Evolutionary conservation across 2,797 vertebrate species (phyloP).

Genomic region (Pipistrellus nathusii): DNA sequence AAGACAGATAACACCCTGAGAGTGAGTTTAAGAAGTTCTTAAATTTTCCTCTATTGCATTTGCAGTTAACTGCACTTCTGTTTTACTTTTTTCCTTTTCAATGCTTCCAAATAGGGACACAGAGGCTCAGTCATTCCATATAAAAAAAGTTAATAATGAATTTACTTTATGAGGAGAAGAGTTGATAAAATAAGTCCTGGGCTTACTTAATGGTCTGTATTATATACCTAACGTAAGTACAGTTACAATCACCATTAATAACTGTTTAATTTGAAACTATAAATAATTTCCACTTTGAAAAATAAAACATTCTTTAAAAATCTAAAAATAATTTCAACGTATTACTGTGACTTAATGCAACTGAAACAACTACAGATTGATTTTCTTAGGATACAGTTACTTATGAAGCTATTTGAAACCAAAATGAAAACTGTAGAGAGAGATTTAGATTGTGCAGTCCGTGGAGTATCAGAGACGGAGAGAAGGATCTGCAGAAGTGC

Average conservation of each 20-base stretch:
- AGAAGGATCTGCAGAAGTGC: not conserved
- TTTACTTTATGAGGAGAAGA: slow-evolving; percentile 3
- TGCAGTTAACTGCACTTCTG: not conserved
- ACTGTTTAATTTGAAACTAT: slow-evolving; percentile 40
- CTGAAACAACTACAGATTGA: not conserved
- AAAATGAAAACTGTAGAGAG: slow-evolving; percentile 52
- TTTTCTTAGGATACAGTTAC: not conserved
- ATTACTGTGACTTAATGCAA: not conserved
- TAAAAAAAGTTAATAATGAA: slow-evolving; percentile 37
- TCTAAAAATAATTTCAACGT: slow-evolving; percentile 23
- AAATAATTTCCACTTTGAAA: slow-evolving; percentile 44
- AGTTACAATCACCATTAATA: not conserved
- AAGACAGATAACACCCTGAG: not conserved
- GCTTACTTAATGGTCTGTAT: slow-evolving; percentile 5
- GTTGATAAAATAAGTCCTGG: not conserved
- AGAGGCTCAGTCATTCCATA: not conserved
- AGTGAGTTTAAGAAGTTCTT: not conserved
- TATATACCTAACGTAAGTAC: not conserved
- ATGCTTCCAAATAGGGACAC: slow-evolving; percentile 12
- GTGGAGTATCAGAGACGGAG: not conserved
- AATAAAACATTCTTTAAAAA: slow-evolving; percentile 53
- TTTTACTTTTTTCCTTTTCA: slow-evolving; percentile 27
- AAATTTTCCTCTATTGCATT: not conserved
- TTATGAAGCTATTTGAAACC: slow-evolving; percentile 59
- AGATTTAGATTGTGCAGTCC: not conserved